phyloP scores from a whole-genome alignment of 2,113 vertebrate genomes.

The Eonycteris spelaea region DNA sequence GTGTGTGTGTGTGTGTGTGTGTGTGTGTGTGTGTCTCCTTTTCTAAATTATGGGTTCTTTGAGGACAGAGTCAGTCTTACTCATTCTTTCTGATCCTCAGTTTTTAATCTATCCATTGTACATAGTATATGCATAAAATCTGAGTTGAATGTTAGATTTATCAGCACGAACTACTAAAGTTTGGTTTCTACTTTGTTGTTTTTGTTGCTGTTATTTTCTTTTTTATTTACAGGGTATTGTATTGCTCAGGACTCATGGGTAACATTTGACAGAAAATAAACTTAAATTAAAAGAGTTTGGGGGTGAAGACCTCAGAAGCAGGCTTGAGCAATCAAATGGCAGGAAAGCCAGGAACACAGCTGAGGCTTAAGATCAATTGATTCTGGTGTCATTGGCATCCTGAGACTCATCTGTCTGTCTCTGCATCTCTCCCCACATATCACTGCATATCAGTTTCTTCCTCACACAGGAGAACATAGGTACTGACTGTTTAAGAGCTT shows the following conservation, averaged over 20 bases:
- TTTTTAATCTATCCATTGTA: neutral
- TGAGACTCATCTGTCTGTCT: neutral
- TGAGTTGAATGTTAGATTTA: neutral
- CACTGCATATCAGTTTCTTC: neutral
- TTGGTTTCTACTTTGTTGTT: neutral
- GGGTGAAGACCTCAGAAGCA: neutral
- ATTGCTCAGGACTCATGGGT: neutral
- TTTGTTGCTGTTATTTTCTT: neutral
- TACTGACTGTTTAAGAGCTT: neutral
- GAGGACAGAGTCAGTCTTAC: neutral
- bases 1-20: no score
- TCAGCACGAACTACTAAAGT: neutral
- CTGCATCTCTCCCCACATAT: neutral
- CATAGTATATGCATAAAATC: neutral
- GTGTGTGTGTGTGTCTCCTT: neutral
- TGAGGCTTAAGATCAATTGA: neutral
- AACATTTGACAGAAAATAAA: neutral
- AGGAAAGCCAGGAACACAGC: neutral
- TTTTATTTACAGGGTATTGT: neutral
- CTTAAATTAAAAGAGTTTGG: neutral
- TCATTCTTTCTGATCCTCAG: neutral
- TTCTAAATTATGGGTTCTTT: neutral
- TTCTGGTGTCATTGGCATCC: neutral
- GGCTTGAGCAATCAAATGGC: neutral
- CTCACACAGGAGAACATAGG: neutral